Evolutionary conservation across 2,113 vertebrate genomes (phyloP), one percentile per base, ranked within the genome.

Genomic region (Brachypodius melanocephalos): DNA sequence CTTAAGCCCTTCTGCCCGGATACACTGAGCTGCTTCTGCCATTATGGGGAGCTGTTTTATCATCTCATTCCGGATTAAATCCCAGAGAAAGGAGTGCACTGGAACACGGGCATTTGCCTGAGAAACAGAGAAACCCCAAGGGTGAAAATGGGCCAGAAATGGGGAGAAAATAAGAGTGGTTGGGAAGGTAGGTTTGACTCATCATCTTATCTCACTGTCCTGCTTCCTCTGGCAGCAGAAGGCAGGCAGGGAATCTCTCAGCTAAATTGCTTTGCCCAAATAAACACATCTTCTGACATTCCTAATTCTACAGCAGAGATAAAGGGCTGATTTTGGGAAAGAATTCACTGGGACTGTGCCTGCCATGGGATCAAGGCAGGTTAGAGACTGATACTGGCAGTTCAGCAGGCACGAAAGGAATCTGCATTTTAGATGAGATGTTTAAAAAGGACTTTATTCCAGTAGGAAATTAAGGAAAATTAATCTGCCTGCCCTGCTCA

Each of bases 1-100:
- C 94, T 97, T 97, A 5, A 98, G 96, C 18, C 98, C 98, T 88
- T 97, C 95, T 2, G 97, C 97, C 36, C 95, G 96, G 84, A 98
- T 98, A 85, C 97, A 96, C 89, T 89, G 84, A 51, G 98, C 96
- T 25, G 98, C 98, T 86, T 98, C 97, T 29, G 97, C 97, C 98
- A 98, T 98, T 66, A 95, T 84, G 18, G 98, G 96, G 58, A 98
- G 96, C 92, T 98, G 98, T 91, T 92, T 96, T 7, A 68, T 89
- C 96, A 97, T 93, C 90, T 82, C 87, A 3, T 85, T 73, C 17
- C 87, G 97, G 90, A 97, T 98, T 38, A 98, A 62, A 45, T 97
- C 94, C 7, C 59, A 94, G 48, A 98, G 96, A 85, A 98, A 98
- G 22, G 97, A 97, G 34, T 93, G 93, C 85, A 97, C 97, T 3